Base-by-base conservation (phyloP, 2,797 vertebrate species). In the Rhinella marina region DNA sequence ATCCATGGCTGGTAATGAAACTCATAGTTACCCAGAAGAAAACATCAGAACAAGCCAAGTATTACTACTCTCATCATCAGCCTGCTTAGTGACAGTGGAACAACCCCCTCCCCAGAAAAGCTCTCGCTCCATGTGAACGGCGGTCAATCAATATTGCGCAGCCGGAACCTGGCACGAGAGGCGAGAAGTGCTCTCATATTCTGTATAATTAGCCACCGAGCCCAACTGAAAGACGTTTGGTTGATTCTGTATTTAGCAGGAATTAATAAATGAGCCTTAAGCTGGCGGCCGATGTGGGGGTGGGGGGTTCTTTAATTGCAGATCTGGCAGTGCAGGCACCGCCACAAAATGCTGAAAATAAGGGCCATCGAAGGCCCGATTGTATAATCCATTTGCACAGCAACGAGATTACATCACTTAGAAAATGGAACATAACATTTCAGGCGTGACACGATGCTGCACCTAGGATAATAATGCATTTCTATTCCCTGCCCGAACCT, bases 171-270 rank as follows among this genome's bases (percentile, higher is more conserved):
- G 57, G 77, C 41, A 75, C 48, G 29, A 79, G 41, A 29, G 70
- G 23, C 23, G 59, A 19, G 66, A 82, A 80, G 52, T 59, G 72
- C 61, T 86, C 72, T 89, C 70, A 57, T 86, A 66, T 52, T 5
- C 41, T 2, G 41, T 41, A n/a, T 83, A 82, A 89, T 89, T 86
- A 89, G 76, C 29, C 66, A 76, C 88, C 86, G 83, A 86, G 72
- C 62, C 84, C 62, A 62, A 75, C 84, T 86, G 54, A 88, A 77
- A 86, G 88, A 73, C 78, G 76, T 76, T 82, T 56, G 82, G 88
- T 72, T 79, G 83, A 61, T 89, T 85, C 82, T 86, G 84, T 77
- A 82, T 79, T 89, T 89, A 89, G 72, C 79, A 57, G 79, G 88
- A 86, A 89, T 86, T 85, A 88, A 88, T 82, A 88, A 85, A 85